Evolutionary conservation across 2,888 invertebrate genomes (phyloP).

Genomic region (Timandra comae): DNA sequence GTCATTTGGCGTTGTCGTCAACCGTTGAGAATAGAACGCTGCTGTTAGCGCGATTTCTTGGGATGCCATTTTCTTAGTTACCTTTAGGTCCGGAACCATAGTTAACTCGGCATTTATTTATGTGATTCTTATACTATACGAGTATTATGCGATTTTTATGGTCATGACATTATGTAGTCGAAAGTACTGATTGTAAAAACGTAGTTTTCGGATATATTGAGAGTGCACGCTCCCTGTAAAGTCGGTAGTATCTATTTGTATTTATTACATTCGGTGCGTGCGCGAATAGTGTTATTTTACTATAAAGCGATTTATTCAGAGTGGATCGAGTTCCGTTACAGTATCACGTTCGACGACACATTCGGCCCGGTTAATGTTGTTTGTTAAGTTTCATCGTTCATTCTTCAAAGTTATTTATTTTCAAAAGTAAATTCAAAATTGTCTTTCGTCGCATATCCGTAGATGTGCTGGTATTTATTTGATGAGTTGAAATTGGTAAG

Average conservation of each 20-base stretch:
- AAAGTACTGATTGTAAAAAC: slow-evolving; percentile 55
- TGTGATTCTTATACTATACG: slow-evolving; percentile 68
- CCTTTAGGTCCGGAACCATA: slow-evolving; percentile 69
- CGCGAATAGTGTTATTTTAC: slow-evolving; percentile 48
- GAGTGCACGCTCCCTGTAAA: slow-evolving; percentile 52
- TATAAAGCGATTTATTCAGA: slow-evolving; percentile 61
- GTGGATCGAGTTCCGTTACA: slow-evolving; percentile 74
- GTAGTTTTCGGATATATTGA: slow-evolving; percentile 46
- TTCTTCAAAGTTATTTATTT: slow-evolving; percentile 12
- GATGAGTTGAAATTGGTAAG: slow-evolving; percentile 57
- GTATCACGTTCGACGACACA: slow-evolving; percentile 56
- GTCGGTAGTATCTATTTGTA: slow-evolving; percentile 58
- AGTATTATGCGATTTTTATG: slow-evolving; percentile 62
- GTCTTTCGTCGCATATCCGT: slow-evolving; percentile 40
- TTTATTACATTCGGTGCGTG: slow-evolving; percentile 52
- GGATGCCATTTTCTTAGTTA: slow-evolving; percentile 74
- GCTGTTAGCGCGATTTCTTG: slow-evolving; percentile 48
- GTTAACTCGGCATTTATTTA: slow-evolving; percentile 74
- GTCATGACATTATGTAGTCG: slow-evolving; percentile 67
- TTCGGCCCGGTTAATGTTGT: slow-evolving; percentile 35
- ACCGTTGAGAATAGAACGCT: slow-evolving; percentile 28
- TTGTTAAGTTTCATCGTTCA: slow-evolving; percentile 12
- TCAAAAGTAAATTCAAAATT: slow-evolving; percentile 41
- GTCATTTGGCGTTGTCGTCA: slow-evolving; percentile 28
- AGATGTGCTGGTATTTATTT: slow-evolving; percentile 29